Evolutionary conservation across 1,140 invertebrate genomes (phyloP).

Genomic region (Ladona fulva): DNA sequence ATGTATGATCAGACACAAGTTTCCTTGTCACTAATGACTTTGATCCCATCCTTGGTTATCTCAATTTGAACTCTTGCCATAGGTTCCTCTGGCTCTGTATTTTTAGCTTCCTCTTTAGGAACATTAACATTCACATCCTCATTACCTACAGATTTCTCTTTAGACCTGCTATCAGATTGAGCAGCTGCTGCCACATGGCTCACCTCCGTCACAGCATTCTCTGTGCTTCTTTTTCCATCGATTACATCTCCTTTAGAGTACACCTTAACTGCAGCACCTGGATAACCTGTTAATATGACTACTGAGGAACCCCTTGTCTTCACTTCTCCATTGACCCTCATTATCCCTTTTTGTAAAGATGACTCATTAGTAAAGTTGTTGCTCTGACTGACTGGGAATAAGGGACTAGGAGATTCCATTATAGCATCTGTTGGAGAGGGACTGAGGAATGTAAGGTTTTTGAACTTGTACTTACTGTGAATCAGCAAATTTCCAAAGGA

Average conservation of each 20-base stretch:
- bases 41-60: slow-evolving; percentile 60
- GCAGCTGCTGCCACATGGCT: neutral
- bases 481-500: neutral
- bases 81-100: slow-evolving; percentile 11
- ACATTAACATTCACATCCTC: neutral
- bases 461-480: slow-evolving; percentile 14
- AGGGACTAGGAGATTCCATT: slow-evolving; percentile 43
- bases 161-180: neutral
- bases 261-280: neutral
- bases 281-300: neutral
- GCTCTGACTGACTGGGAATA: slow-evolving; percentile 14
- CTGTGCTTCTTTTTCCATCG: neutral
- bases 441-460: slow-evolving; percentile 32
- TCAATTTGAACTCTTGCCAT: slow-evolving; percentile 46
- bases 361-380: neutral
- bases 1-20: slow-evolving; percentile 48
- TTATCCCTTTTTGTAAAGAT: neutral
- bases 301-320: neutral
- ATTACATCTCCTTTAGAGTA: neutral
- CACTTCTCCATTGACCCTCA: neutral
- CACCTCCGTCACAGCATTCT: neutral
- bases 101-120: neutral
- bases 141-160: neutral
- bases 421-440: slow-evolving; percentile 46
- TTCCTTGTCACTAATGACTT: slow-evolving; percentile 63